Base-by-base conservation (phyloP, 2,888 invertebrate species). In the Drosophila histrio region DNA sequence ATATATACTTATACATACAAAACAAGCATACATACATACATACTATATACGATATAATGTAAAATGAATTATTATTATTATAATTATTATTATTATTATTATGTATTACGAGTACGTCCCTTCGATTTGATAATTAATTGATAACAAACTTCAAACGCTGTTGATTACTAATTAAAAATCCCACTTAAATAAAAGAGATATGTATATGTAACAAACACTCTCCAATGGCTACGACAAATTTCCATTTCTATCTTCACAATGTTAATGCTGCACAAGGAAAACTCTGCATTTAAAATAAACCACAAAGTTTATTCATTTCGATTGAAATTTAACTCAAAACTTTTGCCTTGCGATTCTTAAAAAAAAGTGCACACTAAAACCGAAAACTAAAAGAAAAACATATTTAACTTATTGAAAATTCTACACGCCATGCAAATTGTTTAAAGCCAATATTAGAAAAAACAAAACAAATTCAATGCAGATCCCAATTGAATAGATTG, bases 251-350 rank as follows among this genome's bases (percentile, higher is more conserved):
- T 67, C 67, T 66, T 86, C 80, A 88, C 82, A 86, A 90, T 85
- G 79, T 89, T 88, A 82, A 86, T 77, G 88, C 88, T 89, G 89
- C 89, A 89, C 89, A 90, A 88, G 69, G 77, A 87, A 87, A 79
- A 77, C 74, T 89, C 83, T 89, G 90, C 90, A 89, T 89, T 89
- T 89, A 90, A 81, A 61, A 43, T 24, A 59, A 59, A 63, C 43
- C 58, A 66, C 46, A 75, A 63, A 61, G 59, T 72, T 80, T 69
- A 71, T 65, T 84, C 50, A 66, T 82, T 87, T 84, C 54, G 21
- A 24, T 43, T 43, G 50, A 36, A 62, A 60, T 60, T 52, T 46
- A 19, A 19, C 19, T 60, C n/a, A 34, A 61, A 62, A 52, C 62
- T 81, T 76, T 74, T 78, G 80, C 74, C 67, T 79, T 82, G 72